phyloP scores from a whole-genome alignment of 2,113 vertebrate species.

The Lophochroa leadbeateri region DNA sequence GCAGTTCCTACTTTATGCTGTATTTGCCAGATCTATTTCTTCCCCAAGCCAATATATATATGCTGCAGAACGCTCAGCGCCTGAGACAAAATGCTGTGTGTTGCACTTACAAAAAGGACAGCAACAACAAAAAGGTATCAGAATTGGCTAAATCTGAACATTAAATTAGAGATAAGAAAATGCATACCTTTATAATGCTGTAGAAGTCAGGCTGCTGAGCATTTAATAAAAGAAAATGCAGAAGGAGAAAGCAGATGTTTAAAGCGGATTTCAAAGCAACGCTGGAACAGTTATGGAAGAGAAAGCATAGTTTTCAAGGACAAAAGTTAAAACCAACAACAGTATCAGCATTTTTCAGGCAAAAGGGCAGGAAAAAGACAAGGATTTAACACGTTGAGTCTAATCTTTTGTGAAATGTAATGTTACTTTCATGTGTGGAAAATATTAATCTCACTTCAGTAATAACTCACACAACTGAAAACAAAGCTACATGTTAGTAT shows the following conservation, averaged over 20 bases:
- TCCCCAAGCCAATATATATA: neutral
- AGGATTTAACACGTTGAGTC: neutral
- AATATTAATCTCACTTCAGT: neutral
- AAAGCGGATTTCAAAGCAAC: constrained; percentile 69
- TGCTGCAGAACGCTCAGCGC: neutral
- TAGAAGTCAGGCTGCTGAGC: constrained; percentile 76
- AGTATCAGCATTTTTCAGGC: constrained; percentile 35
- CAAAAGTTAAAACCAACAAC: neutral
- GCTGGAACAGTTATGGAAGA: constrained; percentile 60
- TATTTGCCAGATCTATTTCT: constrained; percentile 1
- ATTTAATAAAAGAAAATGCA: constrained; percentile 67
- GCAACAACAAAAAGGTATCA: neutral
- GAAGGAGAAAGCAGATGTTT: constrained; percentile 75
- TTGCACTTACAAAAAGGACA: neutral
- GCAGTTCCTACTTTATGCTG: constrained; percentile 20
- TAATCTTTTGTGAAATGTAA: neutral
- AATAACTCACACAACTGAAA: neutral
- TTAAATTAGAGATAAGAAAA: constrained; percentile 58
- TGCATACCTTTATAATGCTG: constrained; percentile 73
- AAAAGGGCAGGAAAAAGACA: constrained; percentile 16
- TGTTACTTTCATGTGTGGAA: neutral
- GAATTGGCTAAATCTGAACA: neutral
- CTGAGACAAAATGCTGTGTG: neutral
- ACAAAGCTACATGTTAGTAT: neutral
- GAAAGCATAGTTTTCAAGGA: constrained; percentile 62